Evolutionary conservation across 2,888 invertebrate genomes (phyloP), one percentile per base, ranked within the genome.

Genomic region (Chloromyia formosa): DNA sequence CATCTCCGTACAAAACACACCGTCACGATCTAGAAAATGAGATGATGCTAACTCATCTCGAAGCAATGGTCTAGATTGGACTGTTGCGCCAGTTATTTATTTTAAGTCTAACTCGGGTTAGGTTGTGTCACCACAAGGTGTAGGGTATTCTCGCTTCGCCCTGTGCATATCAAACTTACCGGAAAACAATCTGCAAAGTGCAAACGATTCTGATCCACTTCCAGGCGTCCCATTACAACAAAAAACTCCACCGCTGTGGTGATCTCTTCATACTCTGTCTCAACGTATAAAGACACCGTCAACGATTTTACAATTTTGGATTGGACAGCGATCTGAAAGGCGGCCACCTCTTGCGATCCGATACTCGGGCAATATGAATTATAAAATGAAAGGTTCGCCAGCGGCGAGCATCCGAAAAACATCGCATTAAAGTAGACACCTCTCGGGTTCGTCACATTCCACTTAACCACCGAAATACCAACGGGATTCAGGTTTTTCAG

Each of bases 131-230:
- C n/a, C n/a, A n/a, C n/a, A n/a, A n/a, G n/a, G n/a, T n/a, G n/a
- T n/a, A n/a, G n/a, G n/a, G n/a, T n/a, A n/a, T n/a, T n/a, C n/a
- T n/a, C n/a, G n/a, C n/a, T n/a, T n/a, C n/a, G n/a, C n/a, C n/a
- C n/a, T n/a, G n/a, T n/a, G n/a, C n/a, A n/a, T n/a, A n/a, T n/a
- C n/a, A 35, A n/a, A 88, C 90, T 89, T 86, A 93, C 93, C 77
- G 94, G 95, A 88, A 94, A 95, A 81, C 93, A 93, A 83, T 92
- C 90, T 78, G 90, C 89, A 82, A 94, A 92, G 68, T 90, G 87
- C 42, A 94, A 85, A 80, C 89, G 87, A 80, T 90, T 89, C 75
- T 91, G 90, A 77, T 90, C 89, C 73, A 92, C 88, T 83, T 90
- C 88, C 76, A 94, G 86, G 81, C 89, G 90, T 40, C 94, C 94